Percentiles rank a stretch among this genome's conserved stretches.
phyloP scores from a whole-genome alignment of 2,113 vertebrate genomes.

The Cebus imitator region DNA sequence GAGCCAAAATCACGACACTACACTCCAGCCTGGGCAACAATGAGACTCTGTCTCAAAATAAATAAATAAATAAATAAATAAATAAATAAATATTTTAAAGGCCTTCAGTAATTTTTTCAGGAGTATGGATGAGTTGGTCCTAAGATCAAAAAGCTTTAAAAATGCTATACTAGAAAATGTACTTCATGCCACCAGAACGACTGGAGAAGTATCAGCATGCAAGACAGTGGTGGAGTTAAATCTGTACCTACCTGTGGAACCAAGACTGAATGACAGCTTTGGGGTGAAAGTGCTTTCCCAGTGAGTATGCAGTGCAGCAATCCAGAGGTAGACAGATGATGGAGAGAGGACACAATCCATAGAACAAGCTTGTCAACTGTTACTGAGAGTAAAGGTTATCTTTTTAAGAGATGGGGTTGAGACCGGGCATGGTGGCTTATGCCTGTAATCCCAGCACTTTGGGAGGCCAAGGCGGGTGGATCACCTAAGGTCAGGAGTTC shows the following conservation, averaged over 20 bases:
- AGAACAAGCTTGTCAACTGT: not conserved
- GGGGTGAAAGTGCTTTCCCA: not conserved
- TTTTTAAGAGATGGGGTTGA: too few species aligned
- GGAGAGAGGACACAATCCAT: not conserved
- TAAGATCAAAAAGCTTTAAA: not conserved
- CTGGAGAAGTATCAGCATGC: not conserved
- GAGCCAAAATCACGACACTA: too few species aligned
- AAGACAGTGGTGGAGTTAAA: not conserved
- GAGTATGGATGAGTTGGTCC: too few species aligned
- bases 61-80: too few species aligned
- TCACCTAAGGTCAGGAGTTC: too few species aligned
- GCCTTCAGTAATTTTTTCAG: not conserved
- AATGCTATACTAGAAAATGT: not conserved
- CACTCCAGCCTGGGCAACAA: too few species aligned
- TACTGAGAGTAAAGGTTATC: not conserved
- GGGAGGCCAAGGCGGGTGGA: too few species aligned
- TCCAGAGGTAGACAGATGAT: not conserved
- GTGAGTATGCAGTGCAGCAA: too few species aligned
- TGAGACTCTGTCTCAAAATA: too few species aligned
- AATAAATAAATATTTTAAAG: not conserved
- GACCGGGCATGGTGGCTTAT: too few species aligned
- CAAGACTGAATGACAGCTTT: not conserved
- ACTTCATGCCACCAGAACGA: not conserved
- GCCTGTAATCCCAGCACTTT: too few species aligned
- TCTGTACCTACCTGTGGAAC: not conserved